phyloP scores from a whole-genome alignment of 1,140 invertebrate genomes.

The Leptestheria dahalacensis region DNA sequence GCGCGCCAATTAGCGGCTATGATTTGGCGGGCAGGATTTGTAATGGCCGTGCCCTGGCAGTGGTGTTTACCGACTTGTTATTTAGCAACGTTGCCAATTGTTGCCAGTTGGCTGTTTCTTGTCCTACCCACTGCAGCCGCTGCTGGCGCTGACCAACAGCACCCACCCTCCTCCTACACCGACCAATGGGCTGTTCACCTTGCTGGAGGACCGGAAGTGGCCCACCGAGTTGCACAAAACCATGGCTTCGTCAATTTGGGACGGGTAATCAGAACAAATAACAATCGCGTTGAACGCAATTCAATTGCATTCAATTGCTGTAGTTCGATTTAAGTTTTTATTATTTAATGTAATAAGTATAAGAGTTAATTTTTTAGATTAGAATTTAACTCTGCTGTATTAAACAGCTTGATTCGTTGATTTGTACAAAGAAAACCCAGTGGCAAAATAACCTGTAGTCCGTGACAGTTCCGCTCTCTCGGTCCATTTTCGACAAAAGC shows the following conservation, averaged over 20 bases:
- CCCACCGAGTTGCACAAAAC: slow-evolving; percentile 46
- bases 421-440: not conserved
- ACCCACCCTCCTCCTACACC: slow-evolving; percentile 33
- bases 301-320: no score
- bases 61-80: not conserved
- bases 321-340: not conserved
- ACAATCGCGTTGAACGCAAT: not conserved
- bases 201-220: slow-evolving; percentile 41
- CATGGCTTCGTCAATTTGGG: slow-evolving; percentile 59
- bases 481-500: not conserved
- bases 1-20: not conserved
- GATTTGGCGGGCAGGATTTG: not conserved
- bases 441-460: not conserved
- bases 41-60: not conserved
- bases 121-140: not conserved
- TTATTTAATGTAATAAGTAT: not conserved
- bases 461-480: not conserved
- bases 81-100: not conserved
- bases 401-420: not conserved
- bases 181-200: slow-evolving; percentile 67
- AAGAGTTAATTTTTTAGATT: not conserved
- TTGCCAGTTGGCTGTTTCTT: not conserved
- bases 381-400: not conserved
- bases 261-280: slow-evolving; percentile 39
- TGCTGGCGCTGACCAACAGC: no score